Base-by-base conservation (phyloP, 2,797 vertebrate genomes). In the Synaphobranchus kaupii region DNA sequence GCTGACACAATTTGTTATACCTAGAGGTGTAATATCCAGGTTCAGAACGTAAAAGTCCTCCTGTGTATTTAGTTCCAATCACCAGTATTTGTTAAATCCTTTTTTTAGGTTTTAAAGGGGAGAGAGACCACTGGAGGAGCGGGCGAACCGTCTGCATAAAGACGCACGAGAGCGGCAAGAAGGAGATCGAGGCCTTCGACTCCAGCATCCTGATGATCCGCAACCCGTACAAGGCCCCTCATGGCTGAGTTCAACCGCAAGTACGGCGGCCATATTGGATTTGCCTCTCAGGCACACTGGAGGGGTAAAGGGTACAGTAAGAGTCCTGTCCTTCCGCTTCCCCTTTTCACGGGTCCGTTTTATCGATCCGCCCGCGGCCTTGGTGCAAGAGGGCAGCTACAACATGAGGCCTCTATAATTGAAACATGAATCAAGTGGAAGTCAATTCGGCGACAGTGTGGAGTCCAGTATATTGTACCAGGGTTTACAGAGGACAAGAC, bases 161-260 rank as follows among this genome's bases (percentile, higher is more conserved):
- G 90, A 99, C 99, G 0, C 99, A 99, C 0, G 98, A 99, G 94
- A 99, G 98, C 0, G 98, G 98, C 84, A 97, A 90, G 95, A 99
- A 98, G 91, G 98, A 99, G 93, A 99, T 99, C 0, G 97, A 99
- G 78, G 92, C 98, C 63, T 99, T 98, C 0, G 98, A 99, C 9
- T 92, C 96, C 0, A 96, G 97, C 92, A 97, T 99, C 92, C 91
- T 99, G 89, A 96, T 99, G 92, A 97, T 99, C 90, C 96, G 99
- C 0, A 99, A 98, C 95, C 99, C 99, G 2, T 99, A 99, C 95
- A 99, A 99, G 92, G 98, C 99, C 0, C 0, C 97, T 99, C 44
- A 99, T 99, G 98, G 99, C 99, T 0, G 99, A 99, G 92, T 99
- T 99, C 93, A 99, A 99, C 93, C 97, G 99, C 87, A 99, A 99